Evolutionary conservation across 2,888 invertebrate genomes (phyloP).

Genomic region (Dolomedes plantarius): DNA sequence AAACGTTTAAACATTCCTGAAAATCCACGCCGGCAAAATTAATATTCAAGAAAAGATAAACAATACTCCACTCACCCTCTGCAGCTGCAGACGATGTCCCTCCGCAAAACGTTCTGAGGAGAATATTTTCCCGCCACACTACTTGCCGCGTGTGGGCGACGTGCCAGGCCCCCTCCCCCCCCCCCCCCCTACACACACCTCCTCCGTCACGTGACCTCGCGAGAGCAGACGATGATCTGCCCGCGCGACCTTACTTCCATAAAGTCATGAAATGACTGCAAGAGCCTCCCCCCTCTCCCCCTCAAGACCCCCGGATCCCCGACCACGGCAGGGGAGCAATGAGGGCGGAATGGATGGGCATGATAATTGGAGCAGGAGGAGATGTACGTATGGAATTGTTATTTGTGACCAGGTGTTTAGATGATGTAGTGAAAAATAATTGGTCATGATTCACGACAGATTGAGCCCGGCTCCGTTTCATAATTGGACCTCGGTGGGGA

Average conservation of each 20-base stretch:
- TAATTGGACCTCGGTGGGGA: neutral
- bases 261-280: slow-evolving; percentile 4
- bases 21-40: no score
- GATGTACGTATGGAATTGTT: neutral
- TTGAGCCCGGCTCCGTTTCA: neutral
- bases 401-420: neutral
- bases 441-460: slow-evolving; percentile 1
- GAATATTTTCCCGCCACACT: slow-evolving; percentile 30
- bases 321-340: no score
- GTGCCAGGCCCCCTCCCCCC: neutral
- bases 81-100: neutral
- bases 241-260: neutral
- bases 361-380: neutral
- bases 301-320: no score
- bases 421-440: slow-evolving; percentile 11
- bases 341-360: neutral
- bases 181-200: neutral
- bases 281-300: neutral
- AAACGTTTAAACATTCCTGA: no score
- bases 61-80: neutral
- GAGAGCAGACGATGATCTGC: neutral
- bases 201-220: neutral
- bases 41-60: no score
- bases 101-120: slow-evolving; percentile 7
- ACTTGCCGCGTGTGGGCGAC: slow-evolving; percentile 37